Conservation (phyloP, 1,140 invertebrate genomes). For the Steinernema feltiae region DNA sequence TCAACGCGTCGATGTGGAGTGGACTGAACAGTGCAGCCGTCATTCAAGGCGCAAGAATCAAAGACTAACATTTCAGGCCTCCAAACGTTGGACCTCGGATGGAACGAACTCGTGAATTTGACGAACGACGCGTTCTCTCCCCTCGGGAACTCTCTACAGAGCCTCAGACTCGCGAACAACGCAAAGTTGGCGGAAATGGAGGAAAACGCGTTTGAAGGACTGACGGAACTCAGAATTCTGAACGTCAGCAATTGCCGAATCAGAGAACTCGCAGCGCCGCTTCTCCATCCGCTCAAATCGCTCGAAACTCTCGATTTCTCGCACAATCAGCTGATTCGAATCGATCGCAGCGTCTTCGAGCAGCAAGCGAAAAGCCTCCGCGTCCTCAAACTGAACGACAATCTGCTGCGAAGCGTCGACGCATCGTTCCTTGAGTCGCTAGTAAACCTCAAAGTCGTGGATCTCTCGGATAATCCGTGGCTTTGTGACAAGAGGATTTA, state of each 20-base stretch:
- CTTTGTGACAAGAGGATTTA: constrained; percentile 39
- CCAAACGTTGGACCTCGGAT: constrained; percentile 21
- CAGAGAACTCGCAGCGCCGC: neutral
- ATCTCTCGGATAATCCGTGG: constrained; percentile 43
- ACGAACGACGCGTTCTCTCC: constrained; percentile 13
- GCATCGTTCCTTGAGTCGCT: constrained; percentile 6
- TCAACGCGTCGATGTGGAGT: neutral
- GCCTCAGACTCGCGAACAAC: constrained; percentile 33
- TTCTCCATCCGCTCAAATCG: neutral
- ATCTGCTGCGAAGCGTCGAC: neutral
- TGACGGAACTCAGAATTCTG: neutral
- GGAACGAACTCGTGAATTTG: constrained; percentile 20
- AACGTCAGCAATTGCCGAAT: neutral
- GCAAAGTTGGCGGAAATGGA: constrained; percentile 13
- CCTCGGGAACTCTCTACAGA: constrained; percentile 13
- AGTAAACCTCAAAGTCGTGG: constrained; percentile 21
- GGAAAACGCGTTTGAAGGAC: neutral
- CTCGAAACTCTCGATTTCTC: neutral
- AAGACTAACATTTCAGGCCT: neutral
- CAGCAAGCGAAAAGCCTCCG: constrained; percentile 8
- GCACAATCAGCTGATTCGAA: neutral
- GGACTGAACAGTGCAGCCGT: constrained; percentile 14
- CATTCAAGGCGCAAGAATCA: neutral
- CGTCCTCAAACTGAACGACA: constrained; percentile 20
- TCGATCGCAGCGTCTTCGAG: neutral